phyloP scores from a whole-genome alignment of 2,888 invertebrate species.

The Brenthis hecate region DNA sequence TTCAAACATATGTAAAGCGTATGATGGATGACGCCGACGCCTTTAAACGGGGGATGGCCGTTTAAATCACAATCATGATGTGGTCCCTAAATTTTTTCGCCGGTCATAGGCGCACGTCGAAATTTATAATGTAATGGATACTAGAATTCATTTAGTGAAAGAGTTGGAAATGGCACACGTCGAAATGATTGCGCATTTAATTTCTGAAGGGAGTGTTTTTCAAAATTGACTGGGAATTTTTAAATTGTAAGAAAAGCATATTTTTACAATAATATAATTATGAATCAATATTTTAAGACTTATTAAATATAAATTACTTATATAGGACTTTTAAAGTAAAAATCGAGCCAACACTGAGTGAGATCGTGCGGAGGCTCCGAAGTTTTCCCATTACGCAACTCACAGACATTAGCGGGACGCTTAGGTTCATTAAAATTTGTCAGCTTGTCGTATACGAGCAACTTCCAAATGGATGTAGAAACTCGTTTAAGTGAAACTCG shows the following conservation, averaged over 20 bases:
- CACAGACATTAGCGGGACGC: conserved; percentile 79
- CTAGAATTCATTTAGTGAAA: conserved; percentile 57
- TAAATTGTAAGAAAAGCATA: conserved; percentile 60
- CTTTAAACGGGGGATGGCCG: conserved; percentile 68
- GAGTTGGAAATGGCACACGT: conserved; percentile 74
- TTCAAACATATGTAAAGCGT: conserved; percentile 84
- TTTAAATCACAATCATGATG: conserved; percentile 78
- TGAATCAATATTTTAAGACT: too few relatives aligned
- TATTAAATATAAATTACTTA: too few relatives aligned
- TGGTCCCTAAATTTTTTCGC: conserved; percentile 72
- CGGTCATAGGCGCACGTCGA: conserved; percentile 70
- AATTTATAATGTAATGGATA: conserved; percentile 79
- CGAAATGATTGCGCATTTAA: conserved; percentile 74
- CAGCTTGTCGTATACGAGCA: conserved; percentile 76
- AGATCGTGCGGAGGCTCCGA: conserved; percentile 49
- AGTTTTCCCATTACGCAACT: conserved; percentile 79
- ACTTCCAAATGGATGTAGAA: conserved; percentile 80
- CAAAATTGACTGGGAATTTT: conserved; percentile 23
- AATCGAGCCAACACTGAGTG: conserved; percentile 36
- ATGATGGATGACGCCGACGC: conserved; percentile 79
- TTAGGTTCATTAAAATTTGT: conserved; percentile 82
- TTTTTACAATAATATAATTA: conserved; percentile 34
- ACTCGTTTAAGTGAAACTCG: conserved; percentile 81
- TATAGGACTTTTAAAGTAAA: conserved; percentile 54
- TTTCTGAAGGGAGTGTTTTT: conserved; percentile 50